Evolutionary conservation across 2,797 vertebrate genomes (phyloP).

Genomic region (Allobates femoralis): DNA sequence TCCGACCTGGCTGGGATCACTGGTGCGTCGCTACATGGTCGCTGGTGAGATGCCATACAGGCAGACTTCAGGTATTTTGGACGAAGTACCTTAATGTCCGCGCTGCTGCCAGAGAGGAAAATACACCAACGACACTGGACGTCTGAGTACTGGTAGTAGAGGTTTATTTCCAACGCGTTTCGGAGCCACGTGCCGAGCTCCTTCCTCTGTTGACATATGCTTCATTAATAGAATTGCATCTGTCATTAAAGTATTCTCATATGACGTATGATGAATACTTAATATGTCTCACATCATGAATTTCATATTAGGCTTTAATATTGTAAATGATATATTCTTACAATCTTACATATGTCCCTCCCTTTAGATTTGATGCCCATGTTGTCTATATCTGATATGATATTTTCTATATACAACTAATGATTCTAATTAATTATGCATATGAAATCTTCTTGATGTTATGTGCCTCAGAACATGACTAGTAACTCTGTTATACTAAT

Average conservation of each 20-base stretch:
- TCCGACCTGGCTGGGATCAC: too few species aligned
- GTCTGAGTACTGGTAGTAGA: too few species aligned
- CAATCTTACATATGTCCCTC: background rate
- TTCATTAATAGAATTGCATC: background rate
- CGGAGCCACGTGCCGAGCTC: too few species aligned
- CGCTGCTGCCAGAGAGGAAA: too few species aligned
- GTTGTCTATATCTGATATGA: background rate
- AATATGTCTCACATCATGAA: background rate
- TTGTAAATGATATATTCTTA: background rate
- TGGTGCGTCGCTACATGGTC: too few species aligned
- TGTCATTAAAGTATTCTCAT: background rate
- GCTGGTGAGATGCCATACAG: too few species aligned
- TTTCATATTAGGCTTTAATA: too few species aligned
- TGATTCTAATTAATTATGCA: background rate
- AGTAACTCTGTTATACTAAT: background rate
- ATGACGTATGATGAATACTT: background rate
- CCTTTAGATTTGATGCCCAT: background rate
- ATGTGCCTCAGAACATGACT: background rate
- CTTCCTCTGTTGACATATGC: too few species aligned
- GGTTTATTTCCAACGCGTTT: too few species aligned
- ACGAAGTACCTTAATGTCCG: too few species aligned
- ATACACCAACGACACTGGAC: too few species aligned
- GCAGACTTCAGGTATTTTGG: too few species aligned
- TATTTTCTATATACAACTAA: background rate
- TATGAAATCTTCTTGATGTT: conserved; percentile 13